A percentile compares a stretch with the other conserved stretches of the same genome.
These are phyloP conservation scores for mouse (Mus musculus) DNA, from an alignment of 2,113 vertebrate genomes.

Conservation along the genomic window DNA sequence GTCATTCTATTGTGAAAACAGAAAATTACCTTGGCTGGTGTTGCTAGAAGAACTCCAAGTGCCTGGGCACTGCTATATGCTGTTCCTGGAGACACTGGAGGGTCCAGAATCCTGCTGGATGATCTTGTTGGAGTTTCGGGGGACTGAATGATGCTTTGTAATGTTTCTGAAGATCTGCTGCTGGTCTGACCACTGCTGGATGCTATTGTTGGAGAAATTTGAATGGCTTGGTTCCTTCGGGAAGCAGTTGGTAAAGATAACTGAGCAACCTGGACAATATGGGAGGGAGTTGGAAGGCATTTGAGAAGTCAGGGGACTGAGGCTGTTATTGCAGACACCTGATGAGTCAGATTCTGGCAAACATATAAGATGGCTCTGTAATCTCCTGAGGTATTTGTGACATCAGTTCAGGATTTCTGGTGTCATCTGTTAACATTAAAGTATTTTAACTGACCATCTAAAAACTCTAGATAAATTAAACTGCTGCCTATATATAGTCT, in stretches of 20 bases:
- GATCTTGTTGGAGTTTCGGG: background rate
- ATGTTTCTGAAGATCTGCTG: no score
- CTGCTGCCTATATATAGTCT: background rate
- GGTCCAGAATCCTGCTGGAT: background rate
- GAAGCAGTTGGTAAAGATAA: background rate
- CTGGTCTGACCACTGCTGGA: no score
- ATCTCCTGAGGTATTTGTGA: background rate
- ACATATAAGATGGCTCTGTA: background rate
- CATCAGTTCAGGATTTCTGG: background rate
- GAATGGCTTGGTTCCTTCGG: background rate
- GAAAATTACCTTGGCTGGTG: background rate
- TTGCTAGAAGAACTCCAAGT: background rate
- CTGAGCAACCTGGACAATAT: background rate
- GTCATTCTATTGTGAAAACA: background rate
- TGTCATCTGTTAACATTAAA: background rate
- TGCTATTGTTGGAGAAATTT: background rate
- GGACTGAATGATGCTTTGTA: background rate
- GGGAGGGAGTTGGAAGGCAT: background rate
- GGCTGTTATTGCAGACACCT: background rate
- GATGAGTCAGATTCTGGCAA: background rate
- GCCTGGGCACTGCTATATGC: no score
- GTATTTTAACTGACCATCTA: background rate
- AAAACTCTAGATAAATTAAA: background rate
- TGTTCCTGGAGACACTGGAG: background rate
- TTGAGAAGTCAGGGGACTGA: background rate